These are phyloP conservation scores for Lepidurus packardi DNA, from an alignment of 1,140 invertebrate genomes.

Conservation along the genomic window DNA sequence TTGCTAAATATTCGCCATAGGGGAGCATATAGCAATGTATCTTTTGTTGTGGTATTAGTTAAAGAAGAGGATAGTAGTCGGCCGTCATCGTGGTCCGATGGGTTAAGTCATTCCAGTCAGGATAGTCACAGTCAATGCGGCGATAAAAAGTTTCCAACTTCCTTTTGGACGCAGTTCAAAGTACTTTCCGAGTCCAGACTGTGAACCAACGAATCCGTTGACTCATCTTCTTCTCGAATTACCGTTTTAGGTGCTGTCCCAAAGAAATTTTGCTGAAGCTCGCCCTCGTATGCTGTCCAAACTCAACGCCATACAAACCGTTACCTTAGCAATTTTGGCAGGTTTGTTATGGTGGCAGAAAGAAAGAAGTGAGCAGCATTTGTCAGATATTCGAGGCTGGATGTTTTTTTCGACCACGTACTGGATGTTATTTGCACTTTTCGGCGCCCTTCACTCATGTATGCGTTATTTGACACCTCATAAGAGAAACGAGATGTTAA, in stretches of 20 bases:
- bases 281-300: conserved; percentile 70
- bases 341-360: conserved; percentile 75
- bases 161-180: conserved; percentile 73
- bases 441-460: conserved; percentile 72
- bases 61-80: conserved; percentile 59
- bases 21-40: background rate
- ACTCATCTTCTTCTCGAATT: background rate
- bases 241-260: conserved; percentile 50
- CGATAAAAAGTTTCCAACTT: conserved; percentile 62
- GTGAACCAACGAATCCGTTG: background rate
- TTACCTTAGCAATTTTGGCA: conserved; percentile 64
- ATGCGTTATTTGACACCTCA: conserved; percentile 42
- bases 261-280: conserved; percentile 73
- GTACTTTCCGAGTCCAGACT: conserved; percentile 43
- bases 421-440: conserved; percentile 79
- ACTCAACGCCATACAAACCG: conserved; percentile 73
- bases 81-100: conserved; percentile 65
- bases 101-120: conserved; percentile 59
- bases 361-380: conserved; percentile 63
- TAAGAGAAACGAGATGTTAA: background rate
- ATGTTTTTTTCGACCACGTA: conserved; percentile 82
- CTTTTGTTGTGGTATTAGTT: conserved; percentile 35
- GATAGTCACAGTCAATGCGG: conserved; percentile 34
- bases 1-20: background rate
- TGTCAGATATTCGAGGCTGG: conserved; percentile 77